Percentiles rank a stretch among this genome's conserved stretches.
Conservation (phyloP, 2,113 vertebrate species). For the Alethe diademata region DNA sequence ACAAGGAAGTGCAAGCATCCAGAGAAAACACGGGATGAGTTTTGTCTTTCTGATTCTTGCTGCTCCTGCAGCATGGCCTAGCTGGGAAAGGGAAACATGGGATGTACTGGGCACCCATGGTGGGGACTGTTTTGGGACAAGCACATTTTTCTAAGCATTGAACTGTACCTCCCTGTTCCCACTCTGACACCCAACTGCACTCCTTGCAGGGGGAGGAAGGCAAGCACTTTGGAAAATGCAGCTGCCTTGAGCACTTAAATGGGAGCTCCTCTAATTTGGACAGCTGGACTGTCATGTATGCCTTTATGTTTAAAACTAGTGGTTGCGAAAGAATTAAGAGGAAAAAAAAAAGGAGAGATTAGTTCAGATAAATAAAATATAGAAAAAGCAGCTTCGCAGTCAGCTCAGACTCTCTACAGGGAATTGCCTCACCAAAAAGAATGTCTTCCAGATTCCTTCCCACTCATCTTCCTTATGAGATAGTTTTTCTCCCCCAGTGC, state of each 20-base stretch:
- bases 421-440: not conserved
- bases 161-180: not conserved
- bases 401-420: not conserved
- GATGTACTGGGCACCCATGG: not conserved
- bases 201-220: not conserved
- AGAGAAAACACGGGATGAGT: not conserved
- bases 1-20: not conserved
- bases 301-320: not conserved
- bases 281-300: not conserved
- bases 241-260: not conserved
- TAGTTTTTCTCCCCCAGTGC: not conserved
- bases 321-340: not conserved
- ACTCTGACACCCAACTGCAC: not conserved
- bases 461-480: not conserved
- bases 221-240: not conserved
- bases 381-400: not conserved
- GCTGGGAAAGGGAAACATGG: not conserved
- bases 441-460: not conserved
- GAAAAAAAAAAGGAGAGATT: not conserved
- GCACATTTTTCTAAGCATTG: not conserved
- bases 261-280: not conserved
- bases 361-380: constrained; percentile 41
- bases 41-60: not conserved
- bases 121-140: not conserved
- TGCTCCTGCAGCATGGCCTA: not conserved